phyloP scores from a whole-genome alignment of 2,797 vertebrate species.

The Acipenser ruthenus region DNA sequence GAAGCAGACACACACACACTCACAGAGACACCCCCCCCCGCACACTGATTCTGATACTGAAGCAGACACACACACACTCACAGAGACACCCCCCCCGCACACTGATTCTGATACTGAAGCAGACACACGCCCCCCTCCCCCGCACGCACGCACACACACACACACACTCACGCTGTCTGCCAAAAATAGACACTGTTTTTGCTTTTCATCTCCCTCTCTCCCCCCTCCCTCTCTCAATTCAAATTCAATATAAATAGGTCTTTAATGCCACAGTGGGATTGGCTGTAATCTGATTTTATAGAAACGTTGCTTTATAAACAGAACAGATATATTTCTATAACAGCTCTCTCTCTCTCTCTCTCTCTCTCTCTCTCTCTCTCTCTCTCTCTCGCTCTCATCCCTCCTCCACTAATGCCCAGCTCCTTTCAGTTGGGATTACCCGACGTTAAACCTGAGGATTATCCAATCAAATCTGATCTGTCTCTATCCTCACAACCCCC shows the following conservation, averaged over 20 bases:
- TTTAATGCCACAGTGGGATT: background rate
- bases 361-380: slow-evolving; percentile 33
- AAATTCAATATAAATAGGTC: background rate
- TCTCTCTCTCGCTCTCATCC: slow-evolving; percentile 47
- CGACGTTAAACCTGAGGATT: slow-evolving; percentile 77
- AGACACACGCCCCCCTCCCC: slow-evolving; percentile 29
- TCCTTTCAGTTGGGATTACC: slow-evolving; percentile 60
- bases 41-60: background rate
- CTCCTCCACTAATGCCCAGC: slow-evolving; percentile 59
- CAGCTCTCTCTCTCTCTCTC: slow-evolving; percentile 9
- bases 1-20: no score
- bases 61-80: no score
- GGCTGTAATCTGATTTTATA: no score
- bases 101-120: slow-evolving; percentile 5
- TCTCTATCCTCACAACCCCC: slow-evolving; percentile 40
- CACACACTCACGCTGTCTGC: background rate
- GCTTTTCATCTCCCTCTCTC: background rate
- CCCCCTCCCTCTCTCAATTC: background rate
- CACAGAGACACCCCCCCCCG: no score
- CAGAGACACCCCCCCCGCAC: no score
- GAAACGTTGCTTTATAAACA: background rate
- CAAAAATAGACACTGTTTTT: background rate
- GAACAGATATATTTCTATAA: background rate
- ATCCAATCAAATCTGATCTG: slow-evolving; percentile 71
- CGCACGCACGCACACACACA: slow-evolving; percentile 22